Conservation (phyloP, 2,888 invertebrate genomes). For the Oscheius sp. region DNA sequence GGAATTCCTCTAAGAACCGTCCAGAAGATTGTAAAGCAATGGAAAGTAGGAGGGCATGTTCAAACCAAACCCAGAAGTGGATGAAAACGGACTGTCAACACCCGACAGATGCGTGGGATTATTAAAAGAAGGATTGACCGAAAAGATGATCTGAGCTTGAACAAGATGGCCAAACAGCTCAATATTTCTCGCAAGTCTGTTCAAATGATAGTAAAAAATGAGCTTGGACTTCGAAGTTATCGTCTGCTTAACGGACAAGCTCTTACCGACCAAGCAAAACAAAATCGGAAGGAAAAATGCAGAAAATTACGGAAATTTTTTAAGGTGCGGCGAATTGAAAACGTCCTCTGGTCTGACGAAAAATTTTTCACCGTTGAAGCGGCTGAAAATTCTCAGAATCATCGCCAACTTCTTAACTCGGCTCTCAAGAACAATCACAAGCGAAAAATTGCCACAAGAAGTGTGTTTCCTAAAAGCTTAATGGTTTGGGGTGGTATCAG, state of each 20-base stretch:
- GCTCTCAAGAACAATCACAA: background rate
- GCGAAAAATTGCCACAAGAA: background rate
- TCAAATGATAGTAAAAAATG: conserved; percentile 5
- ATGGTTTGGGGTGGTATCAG: conserved; percentile 30
- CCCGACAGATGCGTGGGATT: background rate
- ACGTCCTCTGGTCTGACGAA: conserved; percentile 18
- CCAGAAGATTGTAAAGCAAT: conserved; percentile 3
- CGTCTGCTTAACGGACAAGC: conserved; percentile 2
- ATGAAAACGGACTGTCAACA: background rate
- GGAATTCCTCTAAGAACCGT: background rate
- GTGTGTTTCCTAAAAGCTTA: conserved; percentile 20
- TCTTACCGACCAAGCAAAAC: conserved; percentile 4
- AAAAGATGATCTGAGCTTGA: conserved; percentile 1
- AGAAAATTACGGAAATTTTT: conserved; percentile 12
- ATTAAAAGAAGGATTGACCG: conserved; percentile 1
- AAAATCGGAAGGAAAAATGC: background rate
- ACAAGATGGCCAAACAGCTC: background rate
- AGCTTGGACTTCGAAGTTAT: background rate
- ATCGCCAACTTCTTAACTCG: conserved; percentile 3
- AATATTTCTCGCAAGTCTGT: background rate
- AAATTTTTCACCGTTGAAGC: conserved; percentile 23
- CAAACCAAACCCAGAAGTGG: background rate
- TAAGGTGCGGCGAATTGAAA: background rate
- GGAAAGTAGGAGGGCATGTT: background rate
- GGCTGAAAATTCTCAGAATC: conserved; percentile 16